Conservation (phyloP, 2,797 vertebrate genomes). For the Balearica regulorum region DNA sequence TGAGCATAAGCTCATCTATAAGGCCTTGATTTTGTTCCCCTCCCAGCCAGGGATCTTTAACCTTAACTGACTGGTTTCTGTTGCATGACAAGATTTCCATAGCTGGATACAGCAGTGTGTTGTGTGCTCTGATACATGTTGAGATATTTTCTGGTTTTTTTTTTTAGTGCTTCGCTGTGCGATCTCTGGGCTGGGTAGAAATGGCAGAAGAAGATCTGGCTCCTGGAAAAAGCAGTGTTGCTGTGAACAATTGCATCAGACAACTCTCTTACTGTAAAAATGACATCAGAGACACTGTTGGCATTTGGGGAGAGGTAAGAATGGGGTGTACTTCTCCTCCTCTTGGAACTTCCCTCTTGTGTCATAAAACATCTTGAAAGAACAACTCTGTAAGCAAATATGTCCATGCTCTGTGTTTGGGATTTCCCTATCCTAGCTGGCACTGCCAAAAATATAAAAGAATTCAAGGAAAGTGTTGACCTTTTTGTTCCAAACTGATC, state of each 20-base stretch:
- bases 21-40: not conserved
- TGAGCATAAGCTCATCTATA: not conserved
- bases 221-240: slow-evolving; percentile 89
- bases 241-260: slow-evolving; percentile 94
- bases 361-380: not conserved
- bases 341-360: not conserved
- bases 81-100: not conserved
- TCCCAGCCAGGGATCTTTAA: not conserved
- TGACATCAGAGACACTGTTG: slow-evolving; percentile 89
- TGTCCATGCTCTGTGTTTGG: not conserved
- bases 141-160: not conserved
- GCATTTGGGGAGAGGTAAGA: slow-evolving; percentile 95
- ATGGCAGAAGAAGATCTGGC: slow-evolving; percentile 92
- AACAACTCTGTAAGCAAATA: not conserved
- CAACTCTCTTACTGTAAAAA: slow-evolving; percentile 95
- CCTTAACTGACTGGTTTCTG: not conserved
- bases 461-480: not conserved
- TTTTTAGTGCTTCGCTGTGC: slow-evolving; percentile 89
- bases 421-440: not conserved
- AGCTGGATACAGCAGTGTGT: not conserved
- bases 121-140: not conserved
- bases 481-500: not conserved
- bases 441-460: not conserved
- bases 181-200: slow-evolving; percentile 96
- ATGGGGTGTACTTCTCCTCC: no score